Percentiles rank a stretch among this genome's conserved stretches.
phyloP scores from a whole-genome alignment of 2,888 invertebrate species.

The Ochropacha duplaris region DNA sequence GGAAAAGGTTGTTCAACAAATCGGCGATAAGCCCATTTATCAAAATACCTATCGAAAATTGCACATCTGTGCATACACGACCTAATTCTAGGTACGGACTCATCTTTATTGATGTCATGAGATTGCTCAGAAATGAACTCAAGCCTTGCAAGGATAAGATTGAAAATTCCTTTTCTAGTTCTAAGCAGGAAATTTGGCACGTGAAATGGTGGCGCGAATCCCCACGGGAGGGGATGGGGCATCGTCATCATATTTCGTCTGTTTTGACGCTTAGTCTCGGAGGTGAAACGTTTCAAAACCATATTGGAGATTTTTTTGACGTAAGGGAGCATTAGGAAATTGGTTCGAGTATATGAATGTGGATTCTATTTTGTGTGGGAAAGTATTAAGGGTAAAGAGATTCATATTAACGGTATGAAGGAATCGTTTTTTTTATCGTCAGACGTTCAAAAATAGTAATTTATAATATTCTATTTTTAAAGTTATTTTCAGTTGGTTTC shows the following conservation, averaged over 20 bases:
- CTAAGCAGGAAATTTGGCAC: slow-evolving; percentile 26
- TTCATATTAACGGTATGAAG: background rate
- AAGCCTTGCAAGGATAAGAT: slow-evolving; percentile 17
- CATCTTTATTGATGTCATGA: slow-evolving; percentile 16
- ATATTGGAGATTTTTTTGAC: slow-evolving; percentile 25
- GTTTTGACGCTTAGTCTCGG: slow-evolving; percentile 42
- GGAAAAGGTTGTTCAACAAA: slow-evolving; percentile 36
- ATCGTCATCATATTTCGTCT: slow-evolving; percentile 57
- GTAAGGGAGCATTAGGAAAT: slow-evolving; percentile 30
- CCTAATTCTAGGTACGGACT: slow-evolving; percentile 47
- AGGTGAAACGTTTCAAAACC: slow-evolving; percentile 18
- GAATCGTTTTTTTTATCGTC: background rate
- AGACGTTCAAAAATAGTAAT: background rate
- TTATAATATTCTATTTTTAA: background rate
- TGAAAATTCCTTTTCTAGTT: slow-evolving; percentile 13
- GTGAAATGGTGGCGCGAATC: slow-evolving; percentile 26
- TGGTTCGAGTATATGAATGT: slow-evolving; percentile 17
- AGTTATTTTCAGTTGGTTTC: background rate
- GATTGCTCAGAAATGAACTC: slow-evolving; percentile 21
- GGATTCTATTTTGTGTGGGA: slow-evolving; percentile 12
- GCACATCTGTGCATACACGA: slow-evolving; percentile 52
- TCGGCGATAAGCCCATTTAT: slow-evolving; percentile 48
- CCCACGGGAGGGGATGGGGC: slow-evolving; percentile 40
- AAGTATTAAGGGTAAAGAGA: background rate
- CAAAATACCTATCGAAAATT: slow-evolving; percentile 57